Evolutionary conservation across 1,140 invertebrate species (phyloP), one percentile per base, ranked within the genome.

Genomic region (Myzus persicae): DNA sequence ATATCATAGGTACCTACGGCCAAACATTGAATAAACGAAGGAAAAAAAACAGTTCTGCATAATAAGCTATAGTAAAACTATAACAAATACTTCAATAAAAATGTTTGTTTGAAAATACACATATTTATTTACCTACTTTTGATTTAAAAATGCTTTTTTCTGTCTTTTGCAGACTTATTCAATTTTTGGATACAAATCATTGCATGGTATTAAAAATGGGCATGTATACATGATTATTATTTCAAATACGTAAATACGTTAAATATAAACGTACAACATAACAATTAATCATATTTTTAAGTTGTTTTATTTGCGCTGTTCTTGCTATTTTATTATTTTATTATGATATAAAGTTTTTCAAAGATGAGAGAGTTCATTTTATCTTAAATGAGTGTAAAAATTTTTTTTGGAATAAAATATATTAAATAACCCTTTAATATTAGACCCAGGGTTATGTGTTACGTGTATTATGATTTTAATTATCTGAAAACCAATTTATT

Each of bases 381-480:
- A 76, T 76, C 14, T 0, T n/a, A 76, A 76, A 76, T 76, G 31
- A n/a, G 6, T 14, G 14, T 76, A n/a, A 76, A 76, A 76, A 76
- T 11, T 76, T 76, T 76, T 76, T 76, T 76, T 14, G 14, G 31
- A 76, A 36, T 18, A 76, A 76, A 76, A 76, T n/a, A n/a, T n/a
- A n/a, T 54, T 54, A 22, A 44, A 85, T 3, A 85, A 85, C 7
- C 84, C 40, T 44, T 85, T n/a, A 84, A 85, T 46, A 48, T 44
- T n/a, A 36, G 44, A 87, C 85, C 44, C n/a, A 48, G 1, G 6
- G 31, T 46, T 87, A 44, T 2, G 26, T 18, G 18, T 87, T n/a
- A n/a, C 42, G 11, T 85, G 84, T 46, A 85, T 85, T 84, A 40
- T 44, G 84, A n/a, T 44, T 88, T 51, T 88, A 88, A 88, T 88